These are phyloP conservation scores for Paracanthobrama guichenoti DNA, from an alignment of 2,113 vertebrate species.

Conservation along the genomic window DNA sequence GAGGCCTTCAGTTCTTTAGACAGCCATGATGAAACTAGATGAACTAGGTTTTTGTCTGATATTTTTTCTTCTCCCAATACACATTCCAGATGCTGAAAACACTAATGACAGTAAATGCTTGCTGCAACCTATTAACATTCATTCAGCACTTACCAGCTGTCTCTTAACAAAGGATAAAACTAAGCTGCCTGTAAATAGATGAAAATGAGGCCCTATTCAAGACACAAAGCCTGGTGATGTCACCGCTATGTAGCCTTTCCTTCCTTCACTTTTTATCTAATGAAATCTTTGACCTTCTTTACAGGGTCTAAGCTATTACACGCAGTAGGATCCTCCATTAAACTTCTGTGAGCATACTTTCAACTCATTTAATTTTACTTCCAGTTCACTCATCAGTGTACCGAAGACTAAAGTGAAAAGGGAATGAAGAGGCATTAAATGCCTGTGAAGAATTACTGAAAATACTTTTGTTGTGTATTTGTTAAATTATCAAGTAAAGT, in stretches of 20 bases:
- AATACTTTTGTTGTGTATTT: neutral
- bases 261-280: neutral
- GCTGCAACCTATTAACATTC: slow-evolving; percentile 2
- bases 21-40: neutral
- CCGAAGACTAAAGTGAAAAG: neutral
- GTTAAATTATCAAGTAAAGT: neutral
- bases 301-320: neutral
- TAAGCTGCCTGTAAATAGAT: neutral
- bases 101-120: neutral
- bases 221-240: neutral
- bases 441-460: neutral
- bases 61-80: neutral
- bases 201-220: neutral
- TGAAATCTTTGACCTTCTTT: neutral
- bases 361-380: neutral
- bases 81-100: neutral
- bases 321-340: neutral
- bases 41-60: neutral
- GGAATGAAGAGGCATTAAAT: neutral
- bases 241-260: neutral
- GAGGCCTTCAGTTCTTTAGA: neutral
- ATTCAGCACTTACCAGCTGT: neutral
- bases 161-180: slow-evolving; percentile 7
- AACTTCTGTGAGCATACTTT: neutral
- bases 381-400: neutral